phyloP scores from a whole-genome alignment of 2,113 vertebrate genomes.

The Centropus bengalensis region DNA sequence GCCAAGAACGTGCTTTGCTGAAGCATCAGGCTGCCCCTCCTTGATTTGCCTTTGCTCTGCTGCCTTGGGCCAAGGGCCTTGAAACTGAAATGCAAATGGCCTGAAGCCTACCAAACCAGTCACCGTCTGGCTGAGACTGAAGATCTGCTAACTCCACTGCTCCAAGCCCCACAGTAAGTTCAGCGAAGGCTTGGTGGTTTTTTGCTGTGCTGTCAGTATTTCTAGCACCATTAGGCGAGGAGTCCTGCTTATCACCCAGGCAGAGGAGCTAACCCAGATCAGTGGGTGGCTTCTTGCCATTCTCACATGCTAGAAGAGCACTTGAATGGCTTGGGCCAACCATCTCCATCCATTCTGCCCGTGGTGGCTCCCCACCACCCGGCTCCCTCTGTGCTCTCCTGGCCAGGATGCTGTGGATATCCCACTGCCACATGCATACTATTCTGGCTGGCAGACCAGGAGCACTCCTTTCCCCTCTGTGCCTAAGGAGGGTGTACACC shows the following conservation, averaged over 20 bases:
- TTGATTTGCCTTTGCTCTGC: neutral
- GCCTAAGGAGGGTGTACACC: neutral
- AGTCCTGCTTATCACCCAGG: neutral
- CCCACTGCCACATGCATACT: neutral
- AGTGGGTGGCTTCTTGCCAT: fast-evolving
- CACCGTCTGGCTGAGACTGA: neutral
- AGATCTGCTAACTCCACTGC: neutral
- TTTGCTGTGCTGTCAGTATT: neutral
- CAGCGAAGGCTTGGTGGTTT: neutral
- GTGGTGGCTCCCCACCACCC: fast-evolving
- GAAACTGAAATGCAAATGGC: neutral
- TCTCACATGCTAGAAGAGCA: neutral
- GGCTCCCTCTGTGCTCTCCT: neutral
- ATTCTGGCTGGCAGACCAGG: neutral
- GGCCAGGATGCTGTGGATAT: neutral
- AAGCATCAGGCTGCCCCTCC: neutral
- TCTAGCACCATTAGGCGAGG: neutral
- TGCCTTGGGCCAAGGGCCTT: neutral
- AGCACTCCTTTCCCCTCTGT: neutral
- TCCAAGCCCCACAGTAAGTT: neutral
- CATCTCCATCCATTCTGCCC: neutral
- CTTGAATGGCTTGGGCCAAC: neutral
- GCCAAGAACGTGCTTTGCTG: neutral
- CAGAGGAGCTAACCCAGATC: neutral
- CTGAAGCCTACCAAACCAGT: neutral